These are phyloP conservation scores for Psix sp. DNA, from an alignment of 1,140 invertebrate species.

Conservation along the genomic window DNA sequence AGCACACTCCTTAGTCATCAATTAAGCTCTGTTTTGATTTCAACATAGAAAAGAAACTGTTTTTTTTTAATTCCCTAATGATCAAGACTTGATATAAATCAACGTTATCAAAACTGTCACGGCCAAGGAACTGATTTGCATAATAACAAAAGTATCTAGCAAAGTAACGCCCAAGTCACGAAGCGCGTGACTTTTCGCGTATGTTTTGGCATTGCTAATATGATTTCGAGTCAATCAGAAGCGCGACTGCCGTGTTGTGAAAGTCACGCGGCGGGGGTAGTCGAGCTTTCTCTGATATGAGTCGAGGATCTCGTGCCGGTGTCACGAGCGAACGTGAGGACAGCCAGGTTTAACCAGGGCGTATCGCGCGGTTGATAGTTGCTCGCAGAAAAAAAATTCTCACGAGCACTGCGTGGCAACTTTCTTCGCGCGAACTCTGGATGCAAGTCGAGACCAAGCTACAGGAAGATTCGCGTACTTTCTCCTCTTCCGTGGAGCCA, in stretches of 20 bases:
- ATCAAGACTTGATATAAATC: too few relatives aligned
- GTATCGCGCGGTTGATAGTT: conserved; percentile 28
- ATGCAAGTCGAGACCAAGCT: conserved; percentile 10
- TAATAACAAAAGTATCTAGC: too few relatives aligned
- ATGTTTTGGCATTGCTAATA: conserved; percentile 11
- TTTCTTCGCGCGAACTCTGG: conserved; percentile 30
- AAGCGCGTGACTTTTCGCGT: not conserved
- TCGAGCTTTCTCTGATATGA: conserved; percentile 30
- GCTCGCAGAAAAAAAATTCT: conserved; percentile 26
- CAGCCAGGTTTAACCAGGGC: conserved; percentile 46
- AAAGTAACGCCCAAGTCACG: too few relatives aligned
- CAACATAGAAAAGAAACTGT: too few relatives aligned
- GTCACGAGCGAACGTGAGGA: conserved; percentile 30
- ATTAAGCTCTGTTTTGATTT: too few relatives aligned
- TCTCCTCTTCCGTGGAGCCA: conserved; percentile 23
- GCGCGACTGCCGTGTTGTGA: conserved; percentile 37
- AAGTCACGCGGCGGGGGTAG: conserved; percentile 24
- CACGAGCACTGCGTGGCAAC: conserved; percentile 18
- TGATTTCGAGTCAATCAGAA: conserved; percentile 16
- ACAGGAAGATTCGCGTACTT: conserved; percentile 25
- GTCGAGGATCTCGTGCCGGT: conserved; percentile 20
- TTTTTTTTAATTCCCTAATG: too few relatives aligned
- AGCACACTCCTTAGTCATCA: too few relatives aligned
- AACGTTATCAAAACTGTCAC: too few relatives aligned
- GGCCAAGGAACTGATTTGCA: too few relatives aligned